Evolutionary conservation across 2,113 vertebrate genomes (phyloP).

Genomic region (Pachypanchax playfairii): DNA sequence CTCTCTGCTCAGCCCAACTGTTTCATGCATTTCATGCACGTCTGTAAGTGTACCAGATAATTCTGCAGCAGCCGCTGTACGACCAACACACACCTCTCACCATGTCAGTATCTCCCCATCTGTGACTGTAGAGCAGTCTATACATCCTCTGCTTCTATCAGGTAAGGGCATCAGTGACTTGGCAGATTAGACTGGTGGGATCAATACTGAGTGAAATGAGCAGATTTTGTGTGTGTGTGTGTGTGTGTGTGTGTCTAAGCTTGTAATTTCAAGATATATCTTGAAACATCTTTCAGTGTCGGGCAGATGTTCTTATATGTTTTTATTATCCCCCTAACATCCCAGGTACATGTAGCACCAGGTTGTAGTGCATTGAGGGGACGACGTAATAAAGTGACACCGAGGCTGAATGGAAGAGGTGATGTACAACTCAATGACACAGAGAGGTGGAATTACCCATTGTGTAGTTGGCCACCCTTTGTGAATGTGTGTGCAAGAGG

Average conservation of each 20-base stretch:
- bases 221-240: neutral
- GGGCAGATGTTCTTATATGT: slow-evolving; percentile 57
- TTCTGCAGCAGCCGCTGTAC: slow-evolving; percentile 5
- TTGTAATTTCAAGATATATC: slow-evolving; percentile 47
- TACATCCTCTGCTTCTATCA: slow-evolving; percentile 60
- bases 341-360: slow-evolving; percentile 39
- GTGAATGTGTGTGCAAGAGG: slow-evolving; percentile 1
- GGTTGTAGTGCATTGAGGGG: slow-evolving; percentile 30
- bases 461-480: neutral
- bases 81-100: neutral
- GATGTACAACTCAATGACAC: slow-evolving; percentile 19
- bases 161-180: slow-evolving; percentile 71
- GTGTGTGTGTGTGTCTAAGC: neutral
- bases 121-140: slow-evolving; percentile 43
- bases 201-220: slow-evolving; percentile 70
- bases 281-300: slow-evolving; percentile 48
- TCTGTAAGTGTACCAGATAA: slow-evolving; percentile 12
- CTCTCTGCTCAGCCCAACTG: slow-evolving; percentile 23
- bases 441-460: slow-evolving; percentile 15
- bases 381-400: slow-evolving; percentile 25
- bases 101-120: slow-evolving; percentile 20
- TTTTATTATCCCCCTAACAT: slow-evolving; percentile 58
- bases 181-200: slow-evolving; percentile 68
- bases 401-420: slow-evolving; percentile 15
- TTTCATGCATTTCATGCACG: slow-evolving; percentile 31